A percentile compares a stretch with the other conserved stretches of the same genome.
phyloP scores from a whole-genome alignment of 2,797 vertebrate genomes.

The Neostethus bicornis region DNA sequence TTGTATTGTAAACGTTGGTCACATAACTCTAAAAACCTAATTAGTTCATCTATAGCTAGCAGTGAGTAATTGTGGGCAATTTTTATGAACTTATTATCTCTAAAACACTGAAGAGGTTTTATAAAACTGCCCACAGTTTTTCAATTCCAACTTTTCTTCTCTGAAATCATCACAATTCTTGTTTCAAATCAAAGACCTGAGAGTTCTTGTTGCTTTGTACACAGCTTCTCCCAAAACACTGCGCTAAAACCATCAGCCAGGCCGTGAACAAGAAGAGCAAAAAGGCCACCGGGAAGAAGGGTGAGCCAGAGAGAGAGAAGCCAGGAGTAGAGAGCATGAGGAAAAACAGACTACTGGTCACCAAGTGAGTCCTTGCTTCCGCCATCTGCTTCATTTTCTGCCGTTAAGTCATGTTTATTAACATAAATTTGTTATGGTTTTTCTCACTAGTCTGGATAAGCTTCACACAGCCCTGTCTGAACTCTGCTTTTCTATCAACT shows the following conservation, averaged over 20 bases:
- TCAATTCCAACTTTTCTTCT: no score
- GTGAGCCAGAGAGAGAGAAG: constrained; percentile 96
- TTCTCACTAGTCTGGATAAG: constrained; percentile 88
- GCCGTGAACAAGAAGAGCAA: constrained; percentile 99
- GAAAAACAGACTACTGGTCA: constrained; percentile 91
- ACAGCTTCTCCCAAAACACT: constrained; percentile 97
- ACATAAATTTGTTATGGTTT: no score
- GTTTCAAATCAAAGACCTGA: no score
- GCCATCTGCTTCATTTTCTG: neutral
- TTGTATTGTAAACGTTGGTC: no score
- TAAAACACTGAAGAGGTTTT: no score
- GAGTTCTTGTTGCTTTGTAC: neutral
- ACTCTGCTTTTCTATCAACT: constrained; percentile 99
- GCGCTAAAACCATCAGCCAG: constrained; percentile 99
- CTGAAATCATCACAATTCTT: no score
- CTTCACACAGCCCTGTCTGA: constrained; percentile 98
- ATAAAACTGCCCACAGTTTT: no score
- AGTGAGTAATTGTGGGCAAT: no score
- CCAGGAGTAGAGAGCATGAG: constrained; percentile 99
- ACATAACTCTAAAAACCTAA: no score
- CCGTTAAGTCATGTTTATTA: no score
- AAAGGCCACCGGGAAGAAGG: constrained; percentile 95
- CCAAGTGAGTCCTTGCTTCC: constrained; percentile 71
- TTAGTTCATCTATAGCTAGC: no score
- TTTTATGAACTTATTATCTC: no score